Evolutionary conservation across 2,888 invertebrate species (phyloP).

Genomic region (Neoitamus cyanurus): DNA sequence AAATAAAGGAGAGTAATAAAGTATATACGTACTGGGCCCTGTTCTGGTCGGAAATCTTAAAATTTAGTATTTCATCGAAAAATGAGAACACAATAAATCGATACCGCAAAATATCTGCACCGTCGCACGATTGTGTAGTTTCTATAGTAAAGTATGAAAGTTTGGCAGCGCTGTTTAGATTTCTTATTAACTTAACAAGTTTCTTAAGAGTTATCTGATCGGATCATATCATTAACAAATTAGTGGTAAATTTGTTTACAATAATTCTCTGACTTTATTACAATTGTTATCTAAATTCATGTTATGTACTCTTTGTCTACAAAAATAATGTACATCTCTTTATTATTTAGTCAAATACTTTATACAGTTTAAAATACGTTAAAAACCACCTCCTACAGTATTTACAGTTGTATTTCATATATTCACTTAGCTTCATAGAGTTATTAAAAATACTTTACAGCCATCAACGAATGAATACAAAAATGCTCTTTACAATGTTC

Average conservation of each 20-base stretch:
- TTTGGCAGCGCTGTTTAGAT: conserved; percentile 35
- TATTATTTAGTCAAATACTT: conserved; percentile 21
- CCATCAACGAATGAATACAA: conserved; percentile 45
- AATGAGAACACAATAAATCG: not conserved
- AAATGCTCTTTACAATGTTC: conserved; percentile 21
- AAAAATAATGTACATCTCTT: conserved; percentile 43
- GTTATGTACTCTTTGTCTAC: conserved; percentile 24
- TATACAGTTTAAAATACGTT: conserved; percentile 37
- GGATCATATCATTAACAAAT: conserved; percentile 9
- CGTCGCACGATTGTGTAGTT: not conserved
- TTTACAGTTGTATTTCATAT: conserved; percentile 23
- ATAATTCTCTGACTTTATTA: not conserved
- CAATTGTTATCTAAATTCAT: conserved; percentile 23
- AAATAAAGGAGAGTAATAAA: not conserved
- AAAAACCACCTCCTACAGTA: conserved; percentile 28
- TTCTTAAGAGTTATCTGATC: not conserved
- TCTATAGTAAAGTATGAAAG: not conserved
- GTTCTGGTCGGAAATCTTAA: not conserved
- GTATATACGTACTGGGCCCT: not conserved
- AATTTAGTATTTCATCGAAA: not conserved
- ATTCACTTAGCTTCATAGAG: not conserved
- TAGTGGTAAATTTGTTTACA: conserved; percentile 14
- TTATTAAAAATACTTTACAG: conserved; percentile 45
- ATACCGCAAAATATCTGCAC: not conserved
- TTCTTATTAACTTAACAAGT: conserved; percentile 4